Base-by-base conservation (phyloP, 2,113 vertebrate genomes). In the Nymphicus hollandicus region DNA sequence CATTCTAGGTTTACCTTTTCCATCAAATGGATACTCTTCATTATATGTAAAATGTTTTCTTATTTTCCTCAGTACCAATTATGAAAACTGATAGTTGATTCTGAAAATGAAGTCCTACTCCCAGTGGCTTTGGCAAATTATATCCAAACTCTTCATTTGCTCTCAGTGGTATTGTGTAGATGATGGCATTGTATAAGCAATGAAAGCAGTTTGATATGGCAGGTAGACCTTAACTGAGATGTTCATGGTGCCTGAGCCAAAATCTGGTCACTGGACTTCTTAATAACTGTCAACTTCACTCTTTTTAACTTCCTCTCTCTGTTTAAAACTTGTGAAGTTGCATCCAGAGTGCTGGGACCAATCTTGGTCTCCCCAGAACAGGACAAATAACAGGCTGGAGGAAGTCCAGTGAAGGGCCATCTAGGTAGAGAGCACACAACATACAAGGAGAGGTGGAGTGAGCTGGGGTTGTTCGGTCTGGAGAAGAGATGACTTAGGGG, bases 381-480 rank as follows among this genome's bases (percentile, higher is more conserved):
- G 55, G 63, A 15, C 41, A 61, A 71, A 3, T 4, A 0, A 0
- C 28, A 81, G 8, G 8, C 22, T 33, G 64, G n/a, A 44, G 39
- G 43, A 23, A 16, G 50, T 11, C 55, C 64, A 28, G 41, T 20
- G 31, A 69, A 35, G 39, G 43, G 39, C n/a, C 74, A 19, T 28
- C 37, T 11, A 25, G 49, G 25, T 23, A 41, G 70, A 71, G 63
- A 78, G 13, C 39, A 7, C 3, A 0, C 3, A 61, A 66, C 13
- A 2, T 58, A 2, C 35, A 11, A 63, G 39, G 47, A 46, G 63
- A 46, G 52, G 13, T 23, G 52, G 47, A 22, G 12, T 4, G 33
- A 35, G 56, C 13, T 37, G 9, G 20, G 1, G 1, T 7, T 44
- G 53, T 33, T 81, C 1, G 0, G 6, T 3, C 25, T 47, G 73